phyloP scores from a whole-genome alignment of 2,888 invertebrate species.

The Gandaritis pyraliata region DNA sequence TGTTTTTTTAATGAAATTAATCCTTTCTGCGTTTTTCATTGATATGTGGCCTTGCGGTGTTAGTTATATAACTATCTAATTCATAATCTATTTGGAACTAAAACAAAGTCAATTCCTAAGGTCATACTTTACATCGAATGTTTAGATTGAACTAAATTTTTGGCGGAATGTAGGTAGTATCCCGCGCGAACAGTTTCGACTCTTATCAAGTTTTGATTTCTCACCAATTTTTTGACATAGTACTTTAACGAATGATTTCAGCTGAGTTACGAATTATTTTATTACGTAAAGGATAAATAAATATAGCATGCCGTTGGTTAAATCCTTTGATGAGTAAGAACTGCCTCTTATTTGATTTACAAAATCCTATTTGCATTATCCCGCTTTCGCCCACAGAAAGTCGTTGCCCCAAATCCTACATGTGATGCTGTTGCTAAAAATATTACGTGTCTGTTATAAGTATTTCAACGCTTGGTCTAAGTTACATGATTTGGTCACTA shows the following conservation, averaged over 20 bases:
- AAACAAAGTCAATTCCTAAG: constrained; percentile 12
- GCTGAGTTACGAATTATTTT: too few relatives aligned
- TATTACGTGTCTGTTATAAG: constrained; percentile 55
- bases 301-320: too few relatives aligned
- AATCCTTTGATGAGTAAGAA: not conserved
- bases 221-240: too few relatives aligned
- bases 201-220: too few relatives aligned
- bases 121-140: constrained; percentile 1
- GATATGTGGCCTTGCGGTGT: constrained; percentile 6
- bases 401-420: constrained; percentile 64
- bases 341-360: not conserved
- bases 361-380: constrained; percentile 44
- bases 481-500: constrained; percentile 25
- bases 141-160: too few relatives aligned
- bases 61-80: not conserved
- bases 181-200: too few relatives aligned
- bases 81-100: constrained; percentile 8
- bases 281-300: too few relatives aligned
- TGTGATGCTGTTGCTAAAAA: constrained; percentile 59
- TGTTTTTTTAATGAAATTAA: not conserved
- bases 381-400: constrained; percentile 52
- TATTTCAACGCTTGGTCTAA: constrained; percentile 46
- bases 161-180: too few relatives aligned
- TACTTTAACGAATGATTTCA: too few relatives aligned
- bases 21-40: constrained; percentile 8